Evolutionary conservation across 2,888 invertebrate genomes (phyloP).

Genomic region (Lampropteryx suffumata): DNA sequence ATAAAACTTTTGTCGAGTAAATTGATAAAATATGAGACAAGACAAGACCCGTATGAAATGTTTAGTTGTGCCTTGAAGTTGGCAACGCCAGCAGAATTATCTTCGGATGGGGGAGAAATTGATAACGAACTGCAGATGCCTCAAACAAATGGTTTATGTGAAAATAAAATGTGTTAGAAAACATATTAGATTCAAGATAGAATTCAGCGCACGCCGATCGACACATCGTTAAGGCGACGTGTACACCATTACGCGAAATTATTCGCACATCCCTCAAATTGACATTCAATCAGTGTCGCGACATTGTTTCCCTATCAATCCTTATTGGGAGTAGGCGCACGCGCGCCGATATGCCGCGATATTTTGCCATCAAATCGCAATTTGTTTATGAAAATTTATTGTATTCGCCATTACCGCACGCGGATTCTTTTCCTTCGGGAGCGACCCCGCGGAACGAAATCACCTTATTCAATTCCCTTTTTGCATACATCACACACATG

Average conservation of each 20-base stretch:
- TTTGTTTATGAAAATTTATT: conserved; percentile 84
- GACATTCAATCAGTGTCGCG: conserved; percentile 80
- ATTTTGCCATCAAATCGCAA: conserved; percentile 80
- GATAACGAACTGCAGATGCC: conserved; percentile 22
- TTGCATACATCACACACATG: conserved; percentile 80
- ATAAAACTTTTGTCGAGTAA: not conserved
- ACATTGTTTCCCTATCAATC: conserved; percentile 82
- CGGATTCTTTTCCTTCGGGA: conserved; percentile 79
- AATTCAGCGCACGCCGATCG: conserved; percentile 43
- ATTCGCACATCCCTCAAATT: conserved; percentile 69
- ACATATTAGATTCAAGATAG: conserved; percentile 13
- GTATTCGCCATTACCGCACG: conserved; percentile 79
- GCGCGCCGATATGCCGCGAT: conserved; percentile 72
- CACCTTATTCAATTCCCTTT: conserved; percentile 83
- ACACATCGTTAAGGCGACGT: conserved; percentile 72
- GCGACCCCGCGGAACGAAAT: conserved; percentile 78
- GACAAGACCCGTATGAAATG: conserved; percentile 17
- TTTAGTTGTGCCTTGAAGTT: conserved; percentile 12
- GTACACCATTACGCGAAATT: conserved; percentile 68
- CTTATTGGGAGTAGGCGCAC: conserved; percentile 77
- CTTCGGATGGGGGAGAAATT: conserved; percentile 9
- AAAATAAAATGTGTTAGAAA: conserved; percentile 20
- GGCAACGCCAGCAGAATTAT: conserved; percentile 17
- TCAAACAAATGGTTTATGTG: conserved; percentile 17
- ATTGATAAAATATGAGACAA: conserved; percentile 8